Percentiles rank a stretch among this genome's conserved stretches.
These are phyloP conservation scores for Crenuchus spilurus DNA, from an alignment of 2,797 vertebrate species.

Conservation along the genomic window DNA sequence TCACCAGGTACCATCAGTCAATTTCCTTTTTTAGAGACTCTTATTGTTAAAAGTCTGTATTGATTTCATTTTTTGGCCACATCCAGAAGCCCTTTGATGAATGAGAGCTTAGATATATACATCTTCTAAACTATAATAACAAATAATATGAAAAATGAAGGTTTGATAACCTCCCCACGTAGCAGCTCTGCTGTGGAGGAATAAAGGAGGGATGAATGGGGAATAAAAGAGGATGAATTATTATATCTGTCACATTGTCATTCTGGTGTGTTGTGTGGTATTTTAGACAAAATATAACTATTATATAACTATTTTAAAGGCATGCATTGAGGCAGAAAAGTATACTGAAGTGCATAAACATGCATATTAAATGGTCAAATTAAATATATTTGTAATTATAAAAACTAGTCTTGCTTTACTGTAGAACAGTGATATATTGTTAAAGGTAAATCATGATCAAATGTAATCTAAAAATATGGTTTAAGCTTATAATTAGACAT, in stretches of 20 bases:
- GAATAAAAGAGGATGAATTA: slow-evolving; percentile 21
- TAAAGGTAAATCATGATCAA: too few relatives aligned
- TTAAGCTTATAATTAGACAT: too few relatives aligned
- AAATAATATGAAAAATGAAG: slow-evolving; percentile 10
- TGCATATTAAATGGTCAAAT: too few relatives aligned
- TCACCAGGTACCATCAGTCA: slow-evolving; percentile 33
- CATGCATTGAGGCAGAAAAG: too few relatives aligned
- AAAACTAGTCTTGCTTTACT: too few relatives aligned
- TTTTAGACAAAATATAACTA: not conserved
- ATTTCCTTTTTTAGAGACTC: slow-evolving; percentile 20
- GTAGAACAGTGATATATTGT: too few relatives aligned
- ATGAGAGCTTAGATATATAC: slow-evolving; percentile 21
- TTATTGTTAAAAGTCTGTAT: slow-evolving; percentile 40
- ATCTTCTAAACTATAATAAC: slow-evolving; percentile 15
- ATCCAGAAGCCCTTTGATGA: slow-evolving; percentile 20
- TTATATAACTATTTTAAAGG: too few relatives aligned
- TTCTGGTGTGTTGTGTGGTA: slow-evolving; percentile 3
- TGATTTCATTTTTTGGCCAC: slow-evolving; percentile 41
- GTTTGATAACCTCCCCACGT: slow-evolving; percentile 22
- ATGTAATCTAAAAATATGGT: too few relatives aligned
- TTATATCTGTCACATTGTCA: not conserved
- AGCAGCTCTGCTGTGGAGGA: not conserved
- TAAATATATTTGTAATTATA: too few relatives aligned
- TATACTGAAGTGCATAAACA: too few relatives aligned
- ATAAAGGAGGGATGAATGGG: slow-evolving; percentile 1